Base-by-base conservation (phyloP, 2,797 vertebrate genomes). In the Enteromius mattozi region DNA sequence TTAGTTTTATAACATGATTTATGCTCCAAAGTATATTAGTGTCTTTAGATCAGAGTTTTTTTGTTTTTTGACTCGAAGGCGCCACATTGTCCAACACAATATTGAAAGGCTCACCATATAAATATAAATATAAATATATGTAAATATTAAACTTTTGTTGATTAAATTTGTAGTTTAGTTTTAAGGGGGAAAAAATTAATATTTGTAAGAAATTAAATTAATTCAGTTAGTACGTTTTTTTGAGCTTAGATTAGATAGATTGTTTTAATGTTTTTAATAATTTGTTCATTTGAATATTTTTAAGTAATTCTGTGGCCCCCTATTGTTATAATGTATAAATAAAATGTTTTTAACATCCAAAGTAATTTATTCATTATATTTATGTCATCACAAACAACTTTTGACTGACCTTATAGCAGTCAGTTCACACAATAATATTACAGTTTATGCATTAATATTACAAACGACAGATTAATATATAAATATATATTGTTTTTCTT, bases 1-100 rank as follows among this genome's bases (percentile, higher is more conserved):
- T 59, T 37, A 37, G 21, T 56, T 33, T 76, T 74, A 51, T n/a
- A 35, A 56, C 71, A 35, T 54, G 33, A 40, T 59, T 77, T 77
- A 14, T 59, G 21, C 4, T n/a, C 19, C 30, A 40, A 9, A 16
- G 33, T 37, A 76, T 24, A 56, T 56, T 21, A 21, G 10, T 54
- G 19, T 54, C 30, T 35, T 21, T 54, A n/a, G 13, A 75, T 33
- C 30, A 75, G 71, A 35, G 45, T 2, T 76, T 54, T 35, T 10
- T 35, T 12, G 0, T 3, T 14, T 76, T 35, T 76, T 37, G 72
- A 56, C 21, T 76, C 21, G 5, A n/a, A 54, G 16, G 9, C 2
- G 24, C 7, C 16, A 14, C 3, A 1, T 35, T 66, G 30, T 66
- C 30, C 6, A 66, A 35, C 30, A 35, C 27, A 66, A 19, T 19